A percentile compares a stretch with the other conserved stretches of the same genome.
phyloP scores from a whole-genome alignment of 2,888 invertebrate genomes.

The Apodemia hepburni region DNA sequence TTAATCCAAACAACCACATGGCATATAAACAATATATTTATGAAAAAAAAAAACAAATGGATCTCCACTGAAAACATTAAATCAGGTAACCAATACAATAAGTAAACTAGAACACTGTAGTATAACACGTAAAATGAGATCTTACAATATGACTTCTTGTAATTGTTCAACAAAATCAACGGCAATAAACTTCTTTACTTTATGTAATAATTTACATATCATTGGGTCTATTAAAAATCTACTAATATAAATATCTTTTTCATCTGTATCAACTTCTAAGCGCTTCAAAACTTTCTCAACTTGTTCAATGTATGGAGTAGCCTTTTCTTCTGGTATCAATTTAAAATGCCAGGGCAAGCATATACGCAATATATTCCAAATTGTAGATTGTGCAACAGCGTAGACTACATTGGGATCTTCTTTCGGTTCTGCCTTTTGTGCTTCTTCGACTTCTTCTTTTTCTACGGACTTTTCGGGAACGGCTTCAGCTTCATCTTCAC shows the following conservation, averaged over 20 bases:
- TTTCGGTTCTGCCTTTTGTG: conserved; percentile 42
- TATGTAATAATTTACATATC: conserved; percentile 56
- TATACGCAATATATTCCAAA: conserved; percentile 62
- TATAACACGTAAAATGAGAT: not conserved
- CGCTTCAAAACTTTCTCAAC: conserved; percentile 45
- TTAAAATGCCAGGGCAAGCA: conserved; percentile 67
- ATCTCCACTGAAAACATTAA: not conserved
- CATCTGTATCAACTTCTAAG: conserved; percentile 55
- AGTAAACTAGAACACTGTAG: not conserved
- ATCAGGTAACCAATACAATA: not conserved
- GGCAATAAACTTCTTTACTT: conserved; percentile 60
- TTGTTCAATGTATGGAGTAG: conserved; percentile 48
- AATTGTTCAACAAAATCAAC: conserved; percentile 51
- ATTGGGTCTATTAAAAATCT: conserved; percentile 54
- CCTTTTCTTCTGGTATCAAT: conserved; percentile 48
- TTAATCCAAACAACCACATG: not conserved
- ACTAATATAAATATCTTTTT: conserved; percentile 59
- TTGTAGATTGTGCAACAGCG: conserved; percentile 53
- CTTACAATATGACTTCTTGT: conserved; percentile 37
- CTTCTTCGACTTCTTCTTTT: conserved; percentile 49
- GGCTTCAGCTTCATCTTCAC: conserved; percentile 43
- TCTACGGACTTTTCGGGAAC: conserved; percentile 42
- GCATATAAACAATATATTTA: not conserved
- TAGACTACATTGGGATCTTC: conserved; percentile 53
- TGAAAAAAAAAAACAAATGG: not conserved